Conservation (phyloP, 2,888 invertebrate genomes). For the Germaria angustata region DNA sequence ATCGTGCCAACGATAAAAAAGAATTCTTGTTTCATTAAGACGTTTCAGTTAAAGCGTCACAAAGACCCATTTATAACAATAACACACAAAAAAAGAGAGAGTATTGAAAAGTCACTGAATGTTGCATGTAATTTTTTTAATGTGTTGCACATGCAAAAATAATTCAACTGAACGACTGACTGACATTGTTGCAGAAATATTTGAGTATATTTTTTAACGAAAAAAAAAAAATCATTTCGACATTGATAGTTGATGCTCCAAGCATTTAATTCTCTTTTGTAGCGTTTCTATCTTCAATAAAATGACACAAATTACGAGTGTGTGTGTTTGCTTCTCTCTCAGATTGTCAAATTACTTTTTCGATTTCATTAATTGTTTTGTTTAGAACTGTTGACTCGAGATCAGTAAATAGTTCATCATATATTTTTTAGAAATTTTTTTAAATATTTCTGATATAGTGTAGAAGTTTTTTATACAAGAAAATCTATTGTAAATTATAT, state of each 20-base stretch:
- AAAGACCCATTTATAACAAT: not conserved
- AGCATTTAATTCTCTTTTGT: slow-evolving; percentile 50
- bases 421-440: no score
- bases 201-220: slow-evolving; percentile 8
- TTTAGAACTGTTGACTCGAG: no score
- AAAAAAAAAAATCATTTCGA: not conserved
- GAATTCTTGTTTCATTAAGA: slow-evolving; percentile 9
- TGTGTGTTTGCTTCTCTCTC: not conserved
- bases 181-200: slow-evolving; percentile 18
- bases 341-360: not conserved
- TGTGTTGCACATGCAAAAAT: not conserved
- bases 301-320: slow-evolving; percentile 49
- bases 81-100: not conserved
- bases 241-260: slow-evolving; percentile 37
- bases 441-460: no score
- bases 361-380: no score
- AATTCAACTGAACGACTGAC: slow-evolving; percentile 19
- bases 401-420: no score
- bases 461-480: no score
- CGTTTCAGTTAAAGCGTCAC: not conserved
- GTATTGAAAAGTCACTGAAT: not conserved
- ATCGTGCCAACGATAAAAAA: not conserved
- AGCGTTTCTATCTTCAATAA: slow-evolving; percentile 27
- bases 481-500: no score
- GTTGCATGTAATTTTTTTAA: slow-evolving; percentile 17